These are phyloP conservation scores for Melopsittacus undulatus DNA, from an alignment of 2,797 vertebrate species.

Conservation along the genomic window DNA sequence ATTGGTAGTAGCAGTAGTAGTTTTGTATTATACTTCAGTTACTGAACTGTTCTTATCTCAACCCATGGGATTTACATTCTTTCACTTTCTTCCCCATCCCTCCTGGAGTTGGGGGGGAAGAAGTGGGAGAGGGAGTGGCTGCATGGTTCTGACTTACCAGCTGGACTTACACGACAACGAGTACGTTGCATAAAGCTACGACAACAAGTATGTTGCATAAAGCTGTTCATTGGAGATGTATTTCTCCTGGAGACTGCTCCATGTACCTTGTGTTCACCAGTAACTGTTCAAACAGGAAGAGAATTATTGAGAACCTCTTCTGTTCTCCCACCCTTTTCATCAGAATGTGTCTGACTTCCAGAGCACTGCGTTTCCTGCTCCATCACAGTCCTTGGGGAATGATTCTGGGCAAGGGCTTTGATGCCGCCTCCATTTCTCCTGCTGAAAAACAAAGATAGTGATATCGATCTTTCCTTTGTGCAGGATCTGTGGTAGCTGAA, in stretches of 20 bases:
- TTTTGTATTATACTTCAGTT: neutral
- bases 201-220: neutral
- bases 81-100: neutral
- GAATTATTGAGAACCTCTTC: neutral
- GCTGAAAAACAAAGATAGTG: neutral
- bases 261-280: neutral
- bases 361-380: neutral
- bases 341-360: neutral
- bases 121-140: neutral
- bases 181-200: neutral
- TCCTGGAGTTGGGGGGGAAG: neutral
- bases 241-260: neutral
- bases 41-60: neutral
- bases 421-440: neutral
- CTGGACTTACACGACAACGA: neutral
- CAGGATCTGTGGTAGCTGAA: neutral
- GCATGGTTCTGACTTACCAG: neutral
- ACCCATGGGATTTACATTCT: neutral
- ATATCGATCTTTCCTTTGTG: neutral
- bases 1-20: neutral
- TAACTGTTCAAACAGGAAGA: neutral
- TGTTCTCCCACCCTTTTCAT: neutral
- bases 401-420: neutral
- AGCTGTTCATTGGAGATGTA: fast-evolving
- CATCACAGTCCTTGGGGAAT: neutral